These are phyloP conservation scores for Solenopsis invicta DNA, from an alignment of 1,140 invertebrate genomes.

Conservation along the genomic window DNA sequence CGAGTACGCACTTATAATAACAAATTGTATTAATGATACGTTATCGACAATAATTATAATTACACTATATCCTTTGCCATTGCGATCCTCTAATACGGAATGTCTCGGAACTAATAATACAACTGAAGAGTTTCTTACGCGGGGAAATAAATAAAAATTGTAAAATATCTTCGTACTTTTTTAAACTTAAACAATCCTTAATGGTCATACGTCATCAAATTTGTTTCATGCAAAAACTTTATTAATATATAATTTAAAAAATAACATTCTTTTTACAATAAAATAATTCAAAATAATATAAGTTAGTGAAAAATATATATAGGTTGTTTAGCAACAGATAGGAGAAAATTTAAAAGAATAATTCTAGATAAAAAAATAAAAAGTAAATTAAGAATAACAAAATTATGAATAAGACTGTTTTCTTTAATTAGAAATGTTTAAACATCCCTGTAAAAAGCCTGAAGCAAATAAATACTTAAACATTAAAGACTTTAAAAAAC, in stretches of 20 bases:
- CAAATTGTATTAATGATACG: not conserved
- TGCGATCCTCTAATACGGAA: not conserved
- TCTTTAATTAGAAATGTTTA: too few species aligned
- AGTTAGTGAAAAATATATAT: not conserved
- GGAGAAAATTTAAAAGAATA: too few species aligned
- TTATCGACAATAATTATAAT: slow-evolving; percentile 8
- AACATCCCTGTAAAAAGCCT: too few species aligned
- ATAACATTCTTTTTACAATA: not conserved
- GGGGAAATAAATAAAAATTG: not conserved
- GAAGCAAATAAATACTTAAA: too few species aligned
- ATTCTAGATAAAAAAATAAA: not conserved
- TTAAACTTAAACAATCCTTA: not conserved
- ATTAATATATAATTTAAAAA: too few species aligned
- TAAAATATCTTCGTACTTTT: not conserved
- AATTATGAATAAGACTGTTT: too few species aligned
- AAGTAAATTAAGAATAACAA: too few species aligned
- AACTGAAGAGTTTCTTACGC: not conserved
- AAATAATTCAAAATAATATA: not conserved
- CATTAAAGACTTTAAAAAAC: too few species aligned
- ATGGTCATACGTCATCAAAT: not conserved
- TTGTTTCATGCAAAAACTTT: not conserved
- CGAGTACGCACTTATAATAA: slow-evolving; percentile 26
- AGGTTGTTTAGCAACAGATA: too few species aligned
- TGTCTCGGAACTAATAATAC: not conserved
- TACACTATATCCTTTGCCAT: slow-evolving; percentile 46